Evolutionary conservation across 2,888 invertebrate genomes (phyloP).

Genomic region (Callyntrura sp.): DNA sequence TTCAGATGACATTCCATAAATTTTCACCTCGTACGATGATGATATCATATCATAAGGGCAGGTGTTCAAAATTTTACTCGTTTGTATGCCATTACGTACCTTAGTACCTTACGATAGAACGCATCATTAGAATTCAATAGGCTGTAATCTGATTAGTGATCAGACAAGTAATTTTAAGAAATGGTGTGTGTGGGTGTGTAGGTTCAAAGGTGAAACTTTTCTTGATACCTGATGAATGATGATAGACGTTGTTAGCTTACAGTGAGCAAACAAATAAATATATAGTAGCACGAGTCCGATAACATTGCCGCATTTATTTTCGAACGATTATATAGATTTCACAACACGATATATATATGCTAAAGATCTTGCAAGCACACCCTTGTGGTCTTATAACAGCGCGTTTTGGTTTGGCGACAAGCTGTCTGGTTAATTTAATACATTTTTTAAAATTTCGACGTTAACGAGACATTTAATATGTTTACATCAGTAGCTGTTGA

Average conservation of each 20-base stretch:
- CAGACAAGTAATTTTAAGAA: background rate
- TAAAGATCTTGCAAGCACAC: background rate
- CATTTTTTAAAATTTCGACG: background rate
- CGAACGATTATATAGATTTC: background rate
- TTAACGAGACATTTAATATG: background rate
- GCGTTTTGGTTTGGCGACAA: conserved; percentile 65
- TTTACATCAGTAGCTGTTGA: conserved; percentile 22
- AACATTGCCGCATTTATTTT: too few relatives aligned
- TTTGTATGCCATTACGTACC: background rate
- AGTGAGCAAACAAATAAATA: background rate
- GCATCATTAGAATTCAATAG: background rate
- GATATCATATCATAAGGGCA: conserved; percentile 61
- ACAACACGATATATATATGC: background rate
- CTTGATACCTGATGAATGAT: background rate
- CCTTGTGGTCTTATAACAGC: background rate
- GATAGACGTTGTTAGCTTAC: background rate
- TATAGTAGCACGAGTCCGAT: too few relatives aligned
- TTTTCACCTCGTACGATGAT: conserved; percentile 27
- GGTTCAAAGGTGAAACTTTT: conserved; percentile 43
- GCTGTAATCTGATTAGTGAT: background rate
- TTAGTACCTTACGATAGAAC: background rate
- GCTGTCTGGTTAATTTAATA: conserved; percentile 75
- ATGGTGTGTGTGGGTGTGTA: conserved; percentile 65
- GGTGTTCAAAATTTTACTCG: conserved; percentile 52
- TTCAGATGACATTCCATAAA: conserved; percentile 66